Evolutionary conservation across 2,888 invertebrate species (phyloP).

Genomic region (Strigamia transsilvanica): DNA sequence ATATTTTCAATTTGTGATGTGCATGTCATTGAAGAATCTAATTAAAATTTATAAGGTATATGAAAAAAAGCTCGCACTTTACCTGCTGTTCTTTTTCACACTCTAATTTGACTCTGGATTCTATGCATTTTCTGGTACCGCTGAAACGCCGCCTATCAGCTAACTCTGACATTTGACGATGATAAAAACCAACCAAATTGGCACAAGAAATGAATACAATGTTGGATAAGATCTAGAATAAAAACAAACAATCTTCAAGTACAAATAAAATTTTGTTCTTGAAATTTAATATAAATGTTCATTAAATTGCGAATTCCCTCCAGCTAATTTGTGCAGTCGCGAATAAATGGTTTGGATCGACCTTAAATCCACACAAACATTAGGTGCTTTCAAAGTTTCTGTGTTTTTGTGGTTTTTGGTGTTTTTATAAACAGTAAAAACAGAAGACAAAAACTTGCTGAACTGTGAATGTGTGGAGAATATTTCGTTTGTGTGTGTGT

Average conservation of each 20-base stretch:
- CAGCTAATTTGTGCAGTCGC: too few species aligned
- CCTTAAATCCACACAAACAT: too few species aligned
- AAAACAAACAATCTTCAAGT: background rate
- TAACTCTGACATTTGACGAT: slow-evolving; percentile 84
- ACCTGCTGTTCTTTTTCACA: slow-evolving; percentile 90
- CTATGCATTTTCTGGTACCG: slow-evolving; percentile 87
- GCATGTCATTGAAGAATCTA: slow-evolving; percentile 18
- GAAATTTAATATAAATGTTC: background rate
- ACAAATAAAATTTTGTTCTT: too few species aligned
- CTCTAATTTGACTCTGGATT: slow-evolving; percentile 89
- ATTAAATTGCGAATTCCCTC: background rate
- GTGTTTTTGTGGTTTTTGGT: too few species aligned
- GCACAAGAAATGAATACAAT: slow-evolving; percentile 79
- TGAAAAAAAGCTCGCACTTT: slow-evolving; percentile 43
- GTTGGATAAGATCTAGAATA: slow-evolving; percentile 77
- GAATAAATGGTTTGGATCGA: too few species aligned
- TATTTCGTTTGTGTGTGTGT: too few species aligned
- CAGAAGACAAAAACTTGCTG: too few species aligned
- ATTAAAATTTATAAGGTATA: slow-evolving; percentile 11
- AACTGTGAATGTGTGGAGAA: too few species aligned
- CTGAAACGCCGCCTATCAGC: slow-evolving; percentile 88
- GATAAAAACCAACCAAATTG: slow-evolving; percentile 84
- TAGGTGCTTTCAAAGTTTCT: too few species aligned
- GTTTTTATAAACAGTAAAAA: too few species aligned
- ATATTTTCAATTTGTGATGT: slow-evolving; percentile 41